phyloP scores from a whole-genome alignment of 2,797 vertebrate genomes.

The Sphenodon punctatus region DNA sequence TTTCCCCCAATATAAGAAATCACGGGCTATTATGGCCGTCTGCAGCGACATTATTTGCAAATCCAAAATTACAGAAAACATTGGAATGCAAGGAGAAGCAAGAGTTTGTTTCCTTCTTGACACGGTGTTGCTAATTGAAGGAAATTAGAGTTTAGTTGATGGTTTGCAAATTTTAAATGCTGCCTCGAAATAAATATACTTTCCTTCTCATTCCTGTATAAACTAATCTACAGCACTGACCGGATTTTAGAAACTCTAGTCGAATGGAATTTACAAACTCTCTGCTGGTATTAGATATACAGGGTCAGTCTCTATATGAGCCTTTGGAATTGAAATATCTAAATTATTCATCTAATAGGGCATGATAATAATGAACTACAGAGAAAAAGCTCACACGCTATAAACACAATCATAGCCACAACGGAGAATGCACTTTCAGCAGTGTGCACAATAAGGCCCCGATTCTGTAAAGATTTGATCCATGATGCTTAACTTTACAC shows the following conservation, averaged over 20 bases:
- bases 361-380: conserved; percentile 41
- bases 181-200: conserved; percentile 44
- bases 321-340: conserved; percentile 52
- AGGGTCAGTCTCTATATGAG: conserved; percentile 57
- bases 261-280: conserved; percentile 62
- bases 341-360: conserved; percentile 58
- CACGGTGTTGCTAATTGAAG: conserved; percentile 36
- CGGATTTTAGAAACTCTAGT: conserved; percentile 61
- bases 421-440: conserved; percentile 38
- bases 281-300: conserved; percentile 53
- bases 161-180: conserved; percentile 51
- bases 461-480: conserved; percentile 15
- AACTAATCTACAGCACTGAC: conserved; percentile 65
- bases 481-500: no score
- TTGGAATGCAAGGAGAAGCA: conserved; percentile 51
- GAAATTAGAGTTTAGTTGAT: conserved; percentile 43
- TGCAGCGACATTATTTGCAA: conserved; percentile 66
- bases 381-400: conserved; percentile 47
- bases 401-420: conserved; percentile 40
- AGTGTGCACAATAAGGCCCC: conserved; percentile 35
- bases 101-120: conserved; percentile 21
- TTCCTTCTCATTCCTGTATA: conserved; percentile 33
- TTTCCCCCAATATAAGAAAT: conserved; percentile 82
- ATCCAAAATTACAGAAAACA: conserved; percentile 66
- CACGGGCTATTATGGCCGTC: conserved; percentile 68